A percentile compares a stretch with the other conserved stretches of the same genome.
These are phyloP conservation scores for Chrysolina haemoptera DNA, from an alignment of 2,888 invertebrate genomes.

Conservation along the genomic window DNA sequence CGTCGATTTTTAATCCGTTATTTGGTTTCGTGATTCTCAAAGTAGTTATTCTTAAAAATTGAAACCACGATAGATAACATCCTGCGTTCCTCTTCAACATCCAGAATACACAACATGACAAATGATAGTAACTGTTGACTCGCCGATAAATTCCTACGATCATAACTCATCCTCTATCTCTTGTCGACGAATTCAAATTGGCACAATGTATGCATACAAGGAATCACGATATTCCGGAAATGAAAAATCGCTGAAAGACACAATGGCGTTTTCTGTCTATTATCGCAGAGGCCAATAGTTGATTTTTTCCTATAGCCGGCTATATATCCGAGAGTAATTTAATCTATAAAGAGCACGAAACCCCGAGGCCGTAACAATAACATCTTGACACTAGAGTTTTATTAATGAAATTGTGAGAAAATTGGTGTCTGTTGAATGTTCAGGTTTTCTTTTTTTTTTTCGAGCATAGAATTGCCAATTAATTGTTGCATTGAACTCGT, in stretches of 20 bases:
- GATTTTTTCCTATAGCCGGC: conserved; percentile 16
- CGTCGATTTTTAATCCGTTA: too few relatives aligned
- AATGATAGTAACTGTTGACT: background rate
- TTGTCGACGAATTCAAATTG: conserved; percentile 5
- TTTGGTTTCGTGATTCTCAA: too few relatives aligned
- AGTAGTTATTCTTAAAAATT: too few relatives aligned
- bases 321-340: conserved; percentile 25
- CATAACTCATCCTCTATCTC: conserved; percentile 15
- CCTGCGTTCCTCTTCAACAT: background rate
- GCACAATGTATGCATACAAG: conserved; percentile 15
- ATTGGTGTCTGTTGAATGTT: conserved; percentile 13
- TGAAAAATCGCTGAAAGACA: conserved; percentile 20
- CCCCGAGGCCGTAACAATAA: conserved; percentile 36
- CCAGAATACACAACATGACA: background rate
- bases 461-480: background rate
- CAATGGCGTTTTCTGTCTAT: conserved; percentile 15
- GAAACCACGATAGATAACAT: too few relatives aligned
- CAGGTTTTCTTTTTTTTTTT: background rate
- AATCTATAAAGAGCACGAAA: conserved; percentile 37
- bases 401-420: conserved; percentile 35
- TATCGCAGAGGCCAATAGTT: conserved; percentile 15
- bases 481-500: conserved; percentile 9
- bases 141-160: conserved; percentile 1
- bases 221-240: background rate
- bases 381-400: conserved; percentile 44